Evolutionary conservation across 2,113 vertebrate species (phyloP), one percentile per base, ranked within the genome.

Genomic region (Sylvia atricapilla): DNA sequence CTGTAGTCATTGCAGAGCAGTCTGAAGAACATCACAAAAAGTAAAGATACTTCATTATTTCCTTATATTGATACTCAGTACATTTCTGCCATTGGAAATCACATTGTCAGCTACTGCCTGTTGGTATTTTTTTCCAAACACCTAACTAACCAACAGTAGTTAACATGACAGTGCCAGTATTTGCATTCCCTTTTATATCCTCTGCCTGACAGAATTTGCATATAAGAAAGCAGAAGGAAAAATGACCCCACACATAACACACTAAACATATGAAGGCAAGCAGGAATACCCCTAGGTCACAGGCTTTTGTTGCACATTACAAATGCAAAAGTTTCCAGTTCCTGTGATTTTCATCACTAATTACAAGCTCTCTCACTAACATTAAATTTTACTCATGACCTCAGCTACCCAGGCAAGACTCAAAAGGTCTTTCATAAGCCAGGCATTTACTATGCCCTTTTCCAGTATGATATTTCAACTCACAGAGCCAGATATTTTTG

Each of bases 1-100:
- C 99, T 33, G 98, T 98, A 97, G 98, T 99, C 99, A 99, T 99
- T 95, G 98, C 98, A 97, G 97, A 97, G 70, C 86, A 97, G 95
- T 98, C 98, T 99, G 97, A 74, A 97, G 97, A 93, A 95, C 33
- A 35, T 1, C 7, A 93, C 8, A 95, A 72, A 49, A 70, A 56
- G 5, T 21, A 43, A 68, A 79, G 19, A 91, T 4, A 69, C 3
- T 63, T 35, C 17, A 49, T 92, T 31, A 90, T 19, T 86, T 64
- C 30, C 13, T 83, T 44, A 41, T 43, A 66, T 2, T 39, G 59
- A 53, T 43, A 66, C 5, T 55, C 7, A 1, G 19, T 22, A 67
- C 8, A 33, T 21, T 52, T 80, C 23, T 90, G 44, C 12, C 22
- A 78, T 43, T 70, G 50, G 10, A 77, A 78, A 63, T 18, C 5